Conservation (phyloP, 2,888 invertebrate species). For the Masnerella sp. region DNA sequence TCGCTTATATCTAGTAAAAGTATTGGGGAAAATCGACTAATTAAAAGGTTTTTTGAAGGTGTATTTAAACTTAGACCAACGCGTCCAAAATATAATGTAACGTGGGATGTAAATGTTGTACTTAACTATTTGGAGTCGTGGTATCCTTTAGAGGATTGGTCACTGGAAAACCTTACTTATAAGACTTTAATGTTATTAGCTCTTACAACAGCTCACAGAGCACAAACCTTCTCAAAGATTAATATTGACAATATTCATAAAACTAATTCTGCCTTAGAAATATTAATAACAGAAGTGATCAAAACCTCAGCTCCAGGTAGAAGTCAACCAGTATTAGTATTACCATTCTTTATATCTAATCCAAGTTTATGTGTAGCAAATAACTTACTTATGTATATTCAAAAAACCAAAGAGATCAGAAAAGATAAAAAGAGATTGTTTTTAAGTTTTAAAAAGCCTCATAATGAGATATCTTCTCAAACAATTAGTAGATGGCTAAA, state of each 20-base stretch:
- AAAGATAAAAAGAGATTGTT: constrained; percentile 14
- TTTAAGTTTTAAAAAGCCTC: constrained; percentile 28
- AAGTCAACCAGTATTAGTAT: constrained; percentile 36
- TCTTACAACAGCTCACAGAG: too few relatives aligned
- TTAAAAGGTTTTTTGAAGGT: constrained; percentile 50
- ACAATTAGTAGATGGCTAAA: constrained; percentile 26
- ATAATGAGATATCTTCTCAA: constrained; percentile 11
- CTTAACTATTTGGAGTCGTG: constrained; percentile 17
- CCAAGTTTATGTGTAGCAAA: constrained; percentile 22
- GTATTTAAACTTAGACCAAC: constrained; percentile 39
- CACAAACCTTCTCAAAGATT: constrained; percentile 34
- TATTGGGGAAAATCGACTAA: constrained; percentile 13
- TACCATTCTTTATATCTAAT: constrained; percentile 20
- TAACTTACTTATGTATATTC: constrained; percentile 18
- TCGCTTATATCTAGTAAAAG: constrained; percentile 16
- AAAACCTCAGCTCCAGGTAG: constrained; percentile 43
- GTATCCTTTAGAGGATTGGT: constrained; percentile 20
- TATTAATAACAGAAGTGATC: constrained; percentile 36
- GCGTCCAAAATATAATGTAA: constrained; percentile 62
- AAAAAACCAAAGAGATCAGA: constrained; percentile 9
- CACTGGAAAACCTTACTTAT: background rate
- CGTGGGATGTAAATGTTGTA: constrained; percentile 65
- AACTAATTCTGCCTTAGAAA: constrained; percentile 15
- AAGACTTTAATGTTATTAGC: constrained; percentile 26
- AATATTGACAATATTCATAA: constrained; percentile 21